These are phyloP conservation scores for Odontamblyopus rebecca DNA, from an alignment of 2,797 vertebrate species.

Conservation along the genomic window DNA sequence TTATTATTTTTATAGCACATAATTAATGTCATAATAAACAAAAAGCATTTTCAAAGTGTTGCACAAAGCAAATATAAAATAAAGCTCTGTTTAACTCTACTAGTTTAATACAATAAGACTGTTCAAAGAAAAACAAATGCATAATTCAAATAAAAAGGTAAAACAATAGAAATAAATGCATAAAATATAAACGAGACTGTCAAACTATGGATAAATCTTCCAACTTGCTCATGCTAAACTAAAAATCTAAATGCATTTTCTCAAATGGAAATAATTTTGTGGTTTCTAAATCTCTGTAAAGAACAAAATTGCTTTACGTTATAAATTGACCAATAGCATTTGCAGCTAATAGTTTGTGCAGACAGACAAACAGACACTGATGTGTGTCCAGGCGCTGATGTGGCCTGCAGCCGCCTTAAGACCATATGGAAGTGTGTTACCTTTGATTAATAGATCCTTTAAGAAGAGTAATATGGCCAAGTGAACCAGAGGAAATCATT, in stretches of 20 bases:
- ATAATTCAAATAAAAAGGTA: too few species aligned
- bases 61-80: too few species aligned
- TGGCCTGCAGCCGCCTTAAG: conserved; percentile 49
- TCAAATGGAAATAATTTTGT: background rate
- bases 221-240: too few species aligned
- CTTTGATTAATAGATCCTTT: conserved; percentile 69
- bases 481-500: conserved; percentile 73
- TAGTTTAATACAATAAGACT: too few species aligned
- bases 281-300: background rate
- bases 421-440: conserved; percentile 61
- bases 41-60: too few species aligned
- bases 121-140: too few species aligned
- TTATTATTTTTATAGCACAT: too few species aligned
- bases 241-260: background rate
- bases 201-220: too few species aligned
- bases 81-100: too few species aligned
- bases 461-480: conserved; percentile 67
- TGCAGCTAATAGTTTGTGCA: background rate
- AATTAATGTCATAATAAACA: too few species aligned
- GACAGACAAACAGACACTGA: conserved; percentile 28
- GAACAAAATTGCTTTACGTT: background rate
- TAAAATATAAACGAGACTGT: too few species aligned
- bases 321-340: background rate
- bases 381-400: conserved; percentile 33
- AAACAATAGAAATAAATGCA: too few species aligned